Evolutionary conservation across 2,888 invertebrate genomes (phyloP), one percentile per base, ranked within the genome.

Genomic region (Oscheius myriophilus): DNA sequence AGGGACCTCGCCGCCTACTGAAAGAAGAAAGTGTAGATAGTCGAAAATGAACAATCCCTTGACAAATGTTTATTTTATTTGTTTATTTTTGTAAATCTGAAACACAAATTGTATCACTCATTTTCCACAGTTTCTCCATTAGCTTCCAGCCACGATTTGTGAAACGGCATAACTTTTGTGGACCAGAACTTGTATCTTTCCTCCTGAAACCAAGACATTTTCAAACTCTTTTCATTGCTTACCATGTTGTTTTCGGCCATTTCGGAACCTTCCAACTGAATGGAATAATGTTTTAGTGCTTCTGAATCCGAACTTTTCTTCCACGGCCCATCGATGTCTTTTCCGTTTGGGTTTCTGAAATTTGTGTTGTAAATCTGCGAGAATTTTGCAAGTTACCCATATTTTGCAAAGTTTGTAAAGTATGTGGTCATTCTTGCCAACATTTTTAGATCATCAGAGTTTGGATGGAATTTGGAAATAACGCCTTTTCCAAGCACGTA

Each of bases 321-420:
- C 61, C 61, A 61, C 3, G 33, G 14, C n/a, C 61, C 61, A 11
- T 49, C 18, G n/a, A 1, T 49, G 18, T 49, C 26, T 25, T 61
- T 61, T 12, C 61, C 61, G 18, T 61, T 61, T 2, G 61, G 61
- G 49, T 61, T 61, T 33, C 61, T 61, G 49, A 11, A 59, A 59
- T 12, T 3, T 2, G 9, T 25, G n/a, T 45, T 45, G 9, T 11
- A 21, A n/a, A 12, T 9, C 12, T 12, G 43, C n/a, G 41, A 25
- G 53, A 25, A 25, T 7, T 45, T 33, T 9, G 23, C 16, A 7
- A 25, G 62, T 25, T 43, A 78, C 76, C 81, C 78, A 57, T 69
- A 80, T 71, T 82, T 82, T 16, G 78, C 75, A 25, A 82, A 82
- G 59, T 80, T 82, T 3, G 79, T 77, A 53, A 77, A 78, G 52